Base-by-base conservation (phyloP, 2,888 invertebrate genomes). In the Eupithecia inturbata region DNA sequence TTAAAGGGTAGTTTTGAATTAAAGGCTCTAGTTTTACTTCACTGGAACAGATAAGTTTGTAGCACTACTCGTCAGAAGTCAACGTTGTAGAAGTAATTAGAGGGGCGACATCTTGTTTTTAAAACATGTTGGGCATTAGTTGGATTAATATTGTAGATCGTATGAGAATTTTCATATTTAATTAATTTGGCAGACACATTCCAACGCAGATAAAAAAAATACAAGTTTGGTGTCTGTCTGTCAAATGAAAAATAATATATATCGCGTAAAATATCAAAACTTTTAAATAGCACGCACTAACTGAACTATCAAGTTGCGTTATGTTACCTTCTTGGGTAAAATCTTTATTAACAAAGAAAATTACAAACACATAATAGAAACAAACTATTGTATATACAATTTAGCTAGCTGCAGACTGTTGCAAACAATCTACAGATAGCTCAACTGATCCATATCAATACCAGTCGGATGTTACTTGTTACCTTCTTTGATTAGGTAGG, bases 31-130 rank as follows among this genome's bases (percentile, higher is more conserved):
- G 22, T 26, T 57, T 57, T 26, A 57, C 1, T 57, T 14, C 12
- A 31, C 4, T 64, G 22, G n/a, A 7, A 64, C 33, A 64, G 63
- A 33, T 36, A 64, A 64, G 63, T 64, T 64, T 64, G n/a, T 36
- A 12, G 33, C 1, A 64, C 36, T 64, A 64, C 33, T 12, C 57
- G 26, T 64, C 36, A 64, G 12, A 64, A 91, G 87, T 90, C 90
- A 91, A 85, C 84, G 87, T 85, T 79, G 85, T 82, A 87, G 90
- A 94, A 93, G 91, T 92, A 92, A 94, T 93, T 91, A 91, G 88
- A 89, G 85, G 85, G 88, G 88, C 83, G 89, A 90, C 91, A 92
- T 90, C 88, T 90, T 91, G 91, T 89, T 91, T 88, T 85, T 88
- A 86, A 90, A 90, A 91, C 89, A 84, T 83, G 85, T 79, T 82